Evolutionary conservation across 2,113 vertebrate species (phyloP), one percentile per base, ranked within the genome.

Genomic region (Bucco capensis): DNA sequence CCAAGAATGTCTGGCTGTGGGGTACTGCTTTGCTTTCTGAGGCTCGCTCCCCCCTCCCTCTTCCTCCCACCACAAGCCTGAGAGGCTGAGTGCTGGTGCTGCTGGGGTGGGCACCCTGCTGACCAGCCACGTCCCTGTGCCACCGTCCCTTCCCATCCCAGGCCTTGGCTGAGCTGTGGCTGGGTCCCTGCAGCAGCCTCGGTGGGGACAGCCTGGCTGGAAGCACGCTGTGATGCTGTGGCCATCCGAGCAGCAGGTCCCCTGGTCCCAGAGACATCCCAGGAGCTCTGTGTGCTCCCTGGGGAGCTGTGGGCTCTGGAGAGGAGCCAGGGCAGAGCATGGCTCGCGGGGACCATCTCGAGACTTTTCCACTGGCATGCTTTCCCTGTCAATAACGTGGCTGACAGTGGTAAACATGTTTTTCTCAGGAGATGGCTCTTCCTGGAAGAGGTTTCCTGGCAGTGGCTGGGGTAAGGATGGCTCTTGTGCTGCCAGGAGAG

Each of bases 1-100:
- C 85, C 83, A 91, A 92, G 93, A 95, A 94, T 95, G 95, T 88
- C 95, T 96, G 94, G 49, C 88, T 57, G 67, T 88, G 91, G 93
- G 67, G 94, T 67, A 50, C 80, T 70, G 82, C 82, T 87, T n/a
- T 57, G 21, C 84, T 80, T 72, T 77, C 85, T 66, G 38, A 76
- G 91, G 35, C 75, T 91, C 3, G 0, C 24, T 88, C 79, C 67
- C 79, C 67, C 58, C 86, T 82, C 82, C 62, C 78, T 61, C 78
- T 74, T 51, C 86, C 60, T 73, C 50, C 28, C 62, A 28, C 25
- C 81, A 35, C 76, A 49, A 0, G 31, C 57, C 53, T 2, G 1
- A 21, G 19, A 31, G 62, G 47, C 46, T 5, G 64, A 12, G 14
- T 7, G 58, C 72, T 1, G 35, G 10, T 25, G 58, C 28, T 42